These are phyloP conservation scores for Siderastrea siderea DNA, from an alignment of 92 coral and sea anemone genomes.

Conservation along the genomic window DNA sequence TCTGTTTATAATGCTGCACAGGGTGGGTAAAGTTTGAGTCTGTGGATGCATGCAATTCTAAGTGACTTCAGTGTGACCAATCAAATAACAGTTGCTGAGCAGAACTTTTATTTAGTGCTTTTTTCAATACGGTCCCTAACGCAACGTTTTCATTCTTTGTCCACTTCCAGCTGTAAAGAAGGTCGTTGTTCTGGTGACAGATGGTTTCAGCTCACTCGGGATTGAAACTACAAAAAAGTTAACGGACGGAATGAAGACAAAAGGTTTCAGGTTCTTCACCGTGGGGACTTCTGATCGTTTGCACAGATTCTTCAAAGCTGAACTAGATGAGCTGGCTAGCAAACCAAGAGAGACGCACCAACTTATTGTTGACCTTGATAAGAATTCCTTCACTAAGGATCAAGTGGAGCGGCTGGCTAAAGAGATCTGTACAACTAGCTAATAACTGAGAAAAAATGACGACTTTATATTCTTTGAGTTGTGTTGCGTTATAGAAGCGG, in stretches of 20 bases:
- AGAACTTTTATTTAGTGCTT: neutral
- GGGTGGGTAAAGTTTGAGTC: too few species aligned
- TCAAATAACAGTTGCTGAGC: too few species aligned
- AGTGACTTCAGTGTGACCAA: too few species aligned
- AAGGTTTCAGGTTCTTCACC: conserved; percentile 1
- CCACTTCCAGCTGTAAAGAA: conserved; percentile 16
- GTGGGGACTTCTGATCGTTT: conserved; percentile 17
- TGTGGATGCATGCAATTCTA: too few species aligned
- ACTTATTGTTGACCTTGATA: neutral
- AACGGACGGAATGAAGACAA: neutral
- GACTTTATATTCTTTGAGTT: too few species aligned
- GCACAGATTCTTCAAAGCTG: conserved; percentile 9
- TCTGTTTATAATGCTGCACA: too few species aligned
- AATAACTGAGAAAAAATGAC: too few species aligned
- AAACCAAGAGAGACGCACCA: conserved; percentile 2
- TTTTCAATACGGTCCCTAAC: neutral
- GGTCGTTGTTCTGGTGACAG: conserved; percentile 18
- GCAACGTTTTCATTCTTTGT: neutral
- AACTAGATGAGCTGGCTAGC: conserved; percentile 19
- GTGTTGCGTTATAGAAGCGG: too few species aligned
- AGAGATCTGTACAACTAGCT: conserved; percentile 6
- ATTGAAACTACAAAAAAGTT: conserved; percentile 8
- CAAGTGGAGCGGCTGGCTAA: conserved; percentile 13
- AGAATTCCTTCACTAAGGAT: neutral
- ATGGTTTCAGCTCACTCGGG: conserved; percentile 35